These are phyloP conservation scores for Centruroides sculpturatus DNA, from an alignment of 1,140 invertebrate species.

Conservation along the genomic window DNA sequence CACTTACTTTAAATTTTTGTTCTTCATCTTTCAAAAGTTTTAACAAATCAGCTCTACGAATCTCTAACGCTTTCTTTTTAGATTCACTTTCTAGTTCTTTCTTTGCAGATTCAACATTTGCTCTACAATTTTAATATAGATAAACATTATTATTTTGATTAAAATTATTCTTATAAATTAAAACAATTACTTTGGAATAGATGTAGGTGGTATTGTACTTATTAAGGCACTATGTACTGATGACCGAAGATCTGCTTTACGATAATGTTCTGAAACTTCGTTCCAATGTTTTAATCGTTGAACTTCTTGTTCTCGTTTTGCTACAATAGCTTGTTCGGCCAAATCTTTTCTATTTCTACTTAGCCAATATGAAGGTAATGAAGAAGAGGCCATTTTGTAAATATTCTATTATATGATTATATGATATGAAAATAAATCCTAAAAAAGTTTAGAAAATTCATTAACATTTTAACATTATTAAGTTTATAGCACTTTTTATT, in stretches of 20 bases:
- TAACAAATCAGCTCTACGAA: conserved; percentile 3
- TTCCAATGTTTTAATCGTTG: conserved; percentile 1
- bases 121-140: background rate
- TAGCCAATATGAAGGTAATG: conserved; percentile 9
- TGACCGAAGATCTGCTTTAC: conserved; percentile 1
- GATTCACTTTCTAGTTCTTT: background rate
- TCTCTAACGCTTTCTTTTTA: conserved; percentile 1
- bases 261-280: conserved; percentile 1
- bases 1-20: conserved; percentile 5
- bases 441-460: too few species aligned
- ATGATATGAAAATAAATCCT: too few species aligned
- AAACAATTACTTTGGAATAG: background rate
- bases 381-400: background rate
- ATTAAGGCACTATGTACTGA: conserved; percentile 5
- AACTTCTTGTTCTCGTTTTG: conserved; percentile 10
- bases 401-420: too few species aligned
- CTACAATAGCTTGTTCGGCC: conserved; percentile 9
- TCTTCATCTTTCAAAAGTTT: conserved; percentile 3
- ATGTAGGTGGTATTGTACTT: background rate
- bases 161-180: background rate
- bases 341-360: conserved; percentile 9
- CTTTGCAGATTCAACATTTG: conserved; percentile 5
- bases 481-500: too few species aligned
- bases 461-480: too few species aligned
- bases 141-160: background rate